Evolutionary conservation across 2,888 invertebrate species (phyloP), one percentile per base, ranked within the genome.

Genomic region (Mimumesa dahlbomi): DNA sequence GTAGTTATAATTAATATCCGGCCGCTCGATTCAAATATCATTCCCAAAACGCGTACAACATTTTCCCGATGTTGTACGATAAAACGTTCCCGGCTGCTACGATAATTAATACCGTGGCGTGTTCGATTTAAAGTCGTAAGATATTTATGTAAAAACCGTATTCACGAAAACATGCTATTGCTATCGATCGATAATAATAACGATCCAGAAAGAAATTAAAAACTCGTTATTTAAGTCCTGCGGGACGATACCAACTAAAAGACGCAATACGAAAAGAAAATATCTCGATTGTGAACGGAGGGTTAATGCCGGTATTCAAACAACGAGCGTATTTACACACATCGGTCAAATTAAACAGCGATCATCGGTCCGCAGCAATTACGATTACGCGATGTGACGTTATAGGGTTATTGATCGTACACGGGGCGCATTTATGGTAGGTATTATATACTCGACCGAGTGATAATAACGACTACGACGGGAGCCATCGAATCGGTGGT

Each of bases 21-120:
- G 58, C 61, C 61, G 79, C 67, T 75, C 80, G 75, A 81, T 82
- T 78, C 75, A 66, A 75, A 73, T 57, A 70, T 56, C 64, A 61
- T 49, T 40, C 29, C 25, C 48, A 43, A 16, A 43, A 25, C 46
- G 58, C 48, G 72, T 61, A 46, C 70, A 76, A 71, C 58, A 59
- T 73, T 75, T 77, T 56, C 65, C 63, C 67, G 43, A 48, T 43
- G 19, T 62, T 36, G 67, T 52, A 63, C 63, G 74, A 76, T 78
- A 74, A 66, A 75, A 72, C 65, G 73, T n/a, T 71, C 71, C 72
- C 77, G 73, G 67, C 50, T 71, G 61, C 64, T 72, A 64, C 58
- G 81, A 77, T 82, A 82, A 84, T 84, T 84, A 84, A 81, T 84
- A 74, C 74, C 69, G 71, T 73, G 65, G 50, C 65, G 75, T n/a